A percentile compares a stretch with the other conserved stretches of the same genome.
These are phyloP conservation scores for Seladonia tumulorum DNA, from an alignment of 2,888 invertebrate species.

Conservation along the genomic window DNA sequence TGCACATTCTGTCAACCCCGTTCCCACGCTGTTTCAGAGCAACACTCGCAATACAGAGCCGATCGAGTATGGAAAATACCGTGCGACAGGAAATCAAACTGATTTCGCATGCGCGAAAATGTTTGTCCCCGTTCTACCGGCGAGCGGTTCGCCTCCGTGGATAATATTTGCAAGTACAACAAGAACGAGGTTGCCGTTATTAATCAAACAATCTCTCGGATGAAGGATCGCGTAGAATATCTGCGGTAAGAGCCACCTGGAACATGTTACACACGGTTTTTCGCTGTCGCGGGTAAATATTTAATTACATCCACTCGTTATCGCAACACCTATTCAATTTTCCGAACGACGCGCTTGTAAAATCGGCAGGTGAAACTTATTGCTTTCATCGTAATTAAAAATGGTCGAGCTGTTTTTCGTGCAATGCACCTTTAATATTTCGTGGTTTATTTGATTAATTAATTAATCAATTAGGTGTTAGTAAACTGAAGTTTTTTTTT, in stretches of 20 bases:
- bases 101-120: slow-evolving; percentile 53
- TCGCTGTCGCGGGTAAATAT: slow-evolving; percentile 22
- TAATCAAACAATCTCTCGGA: slow-evolving; percentile 33
- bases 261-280: neutral
- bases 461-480: too few relatives aligned
- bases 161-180: slow-evolving; percentile 57
- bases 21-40: neutral
- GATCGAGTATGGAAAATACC: slow-evolving; percentile 54
- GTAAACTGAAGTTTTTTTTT: too few relatives aligned
- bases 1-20: neutral
- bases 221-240: slow-evolving; percentile 30
- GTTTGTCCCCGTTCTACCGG: slow-evolving; percentile 46
- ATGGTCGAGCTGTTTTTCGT: neutral
- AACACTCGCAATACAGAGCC: neutral
- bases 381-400: neutral
- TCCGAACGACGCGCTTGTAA: neutral
- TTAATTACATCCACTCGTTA: slow-evolving; percentile 11
- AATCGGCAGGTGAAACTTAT: neutral
- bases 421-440: neutral
- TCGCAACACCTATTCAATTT: neutral
- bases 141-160: slow-evolving; percentile 17
- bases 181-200: slow-evolving; percentile 42
- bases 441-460: neutral
- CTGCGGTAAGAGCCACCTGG: slow-evolving; percentile 11
- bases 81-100: slow-evolving; percentile 49